Percentiles rank a stretch among this genome's conserved stretches.
These are phyloP conservation scores for Psittacara wagleri DNA, from an alignment of 2,113 vertebrate species.

Conservation along the genomic window DNA sequence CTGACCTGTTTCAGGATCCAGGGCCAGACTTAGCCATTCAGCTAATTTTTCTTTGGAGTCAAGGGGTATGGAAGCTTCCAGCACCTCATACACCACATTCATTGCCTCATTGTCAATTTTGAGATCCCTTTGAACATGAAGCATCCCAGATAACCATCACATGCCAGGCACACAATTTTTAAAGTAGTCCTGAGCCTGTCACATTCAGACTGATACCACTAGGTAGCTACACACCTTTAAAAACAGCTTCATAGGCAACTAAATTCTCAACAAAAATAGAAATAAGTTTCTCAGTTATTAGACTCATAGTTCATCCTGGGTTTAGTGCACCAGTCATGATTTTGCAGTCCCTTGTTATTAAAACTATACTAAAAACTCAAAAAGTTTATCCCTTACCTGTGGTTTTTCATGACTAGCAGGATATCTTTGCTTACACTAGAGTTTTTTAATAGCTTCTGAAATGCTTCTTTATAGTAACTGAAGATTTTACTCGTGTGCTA, in stretches of 20 bases:
- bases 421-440: neutral
- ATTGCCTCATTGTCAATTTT: neutral
- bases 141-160: neutral
- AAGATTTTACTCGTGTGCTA: neutral
- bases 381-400: neutral
- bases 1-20: neutral
- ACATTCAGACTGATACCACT: neutral
- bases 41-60: neutral
- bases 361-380: neutral
- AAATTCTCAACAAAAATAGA: neutral
- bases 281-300: neutral
- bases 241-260: neutral
- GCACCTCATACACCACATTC: fast-evolving
- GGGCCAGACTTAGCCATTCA: neutral
- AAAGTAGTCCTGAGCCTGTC: neutral
- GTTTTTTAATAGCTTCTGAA: neutral
- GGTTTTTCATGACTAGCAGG: neutral
- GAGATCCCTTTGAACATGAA: neutral
- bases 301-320: neutral
- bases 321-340: neutral
- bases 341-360: neutral
- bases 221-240: neutral
- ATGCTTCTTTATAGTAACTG: neutral
- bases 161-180: neutral
- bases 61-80: neutral